A percentile compares a stretch with the other conserved stretches of the same genome.
phyloP scores from a whole-genome alignment of 2,113 vertebrate genomes.

The Otocyon megalotis region DNA sequence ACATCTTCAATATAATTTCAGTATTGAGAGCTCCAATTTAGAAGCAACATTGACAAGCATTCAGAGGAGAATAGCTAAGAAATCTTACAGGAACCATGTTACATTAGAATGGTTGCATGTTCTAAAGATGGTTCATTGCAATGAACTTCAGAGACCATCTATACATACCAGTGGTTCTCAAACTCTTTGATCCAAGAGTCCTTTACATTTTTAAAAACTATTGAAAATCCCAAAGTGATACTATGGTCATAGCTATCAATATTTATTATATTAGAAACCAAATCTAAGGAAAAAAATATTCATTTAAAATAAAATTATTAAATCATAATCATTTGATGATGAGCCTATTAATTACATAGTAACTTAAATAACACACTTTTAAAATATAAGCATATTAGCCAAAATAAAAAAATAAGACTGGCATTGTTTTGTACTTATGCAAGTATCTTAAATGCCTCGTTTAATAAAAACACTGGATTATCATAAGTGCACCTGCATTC shows the following conservation, averaged over 20 bases:
- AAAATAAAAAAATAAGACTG: conserved; percentile 8
- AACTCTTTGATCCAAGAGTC: background rate
- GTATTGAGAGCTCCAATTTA: background rate
- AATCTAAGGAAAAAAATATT: background rate
- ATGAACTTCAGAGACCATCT: conserved; percentile 23
- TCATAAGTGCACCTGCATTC: background rate
- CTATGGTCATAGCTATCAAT: background rate
- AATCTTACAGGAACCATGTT: background rate
- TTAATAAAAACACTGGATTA: conserved; percentile 39
- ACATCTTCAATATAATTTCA: conserved; percentile 35
- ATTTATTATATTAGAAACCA: conserved; percentile 45
- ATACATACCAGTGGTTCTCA: background rate
- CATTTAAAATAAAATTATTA: conserved; percentile 44
- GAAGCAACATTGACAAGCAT: background rate
- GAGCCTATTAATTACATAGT: background rate
- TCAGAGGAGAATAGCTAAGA: background rate
- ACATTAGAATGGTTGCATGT: background rate
- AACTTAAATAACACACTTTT: conserved; percentile 39
- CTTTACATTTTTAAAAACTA: conserved; percentile 35
- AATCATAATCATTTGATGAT: background rate
- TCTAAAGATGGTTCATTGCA: conserved; percentile 16
- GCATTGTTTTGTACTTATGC: conserved; percentile 22
- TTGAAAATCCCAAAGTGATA: background rate
- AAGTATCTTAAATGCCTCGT: conserved; percentile 53
- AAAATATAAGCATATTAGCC: conserved; percentile 34